These are phyloP conservation scores for Laodelphax striatellus DNA, from an alignment of 1,140 invertebrate species.

Conservation along the genomic window DNA sequence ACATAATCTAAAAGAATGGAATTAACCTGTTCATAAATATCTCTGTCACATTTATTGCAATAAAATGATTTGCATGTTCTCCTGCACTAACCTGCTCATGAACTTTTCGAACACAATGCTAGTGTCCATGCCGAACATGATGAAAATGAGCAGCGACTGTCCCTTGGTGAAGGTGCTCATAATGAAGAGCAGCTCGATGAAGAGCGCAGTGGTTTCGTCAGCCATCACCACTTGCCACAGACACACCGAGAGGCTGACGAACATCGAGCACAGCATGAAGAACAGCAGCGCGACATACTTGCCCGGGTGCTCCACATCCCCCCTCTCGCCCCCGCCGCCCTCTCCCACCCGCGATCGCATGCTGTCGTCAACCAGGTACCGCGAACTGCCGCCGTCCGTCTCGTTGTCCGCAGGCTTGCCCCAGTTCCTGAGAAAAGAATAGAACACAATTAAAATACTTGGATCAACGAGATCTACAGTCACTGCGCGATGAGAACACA, in stretches of 20 bases:
- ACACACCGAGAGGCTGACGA: constrained; percentile 38
- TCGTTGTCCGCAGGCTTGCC: too few species aligned
- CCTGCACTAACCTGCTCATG: neutral
- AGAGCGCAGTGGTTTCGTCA: neutral
- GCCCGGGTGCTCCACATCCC: constrained; percentile 54
- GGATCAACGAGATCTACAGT: too few species aligned
- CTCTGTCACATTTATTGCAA: too few species aligned
- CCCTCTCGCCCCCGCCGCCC: constrained; percentile 9
- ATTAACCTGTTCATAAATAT: too few species aligned
- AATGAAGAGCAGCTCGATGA: neutral
- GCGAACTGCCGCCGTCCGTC: neutral
- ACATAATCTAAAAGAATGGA: too few species aligned
- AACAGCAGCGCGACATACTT: constrained; percentile 79
- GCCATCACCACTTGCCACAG: neutral
- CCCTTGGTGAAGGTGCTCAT: neutral
- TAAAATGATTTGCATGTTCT: too few species aligned
- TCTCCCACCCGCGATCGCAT: neutral
- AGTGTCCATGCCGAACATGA: neutral
- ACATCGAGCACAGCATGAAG: constrained; percentile 73
- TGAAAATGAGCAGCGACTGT: neutral
- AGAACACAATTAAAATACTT: too few species aligned
- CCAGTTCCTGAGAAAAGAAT: too few species aligned
- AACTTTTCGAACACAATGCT: neutral
- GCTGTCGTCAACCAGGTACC: neutral
- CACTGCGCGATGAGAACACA: too few species aligned